These are phyloP conservation scores for Diabrotica balteata DNA, from an alignment of 2,888 invertebrate genomes.

Conservation along the genomic window DNA sequence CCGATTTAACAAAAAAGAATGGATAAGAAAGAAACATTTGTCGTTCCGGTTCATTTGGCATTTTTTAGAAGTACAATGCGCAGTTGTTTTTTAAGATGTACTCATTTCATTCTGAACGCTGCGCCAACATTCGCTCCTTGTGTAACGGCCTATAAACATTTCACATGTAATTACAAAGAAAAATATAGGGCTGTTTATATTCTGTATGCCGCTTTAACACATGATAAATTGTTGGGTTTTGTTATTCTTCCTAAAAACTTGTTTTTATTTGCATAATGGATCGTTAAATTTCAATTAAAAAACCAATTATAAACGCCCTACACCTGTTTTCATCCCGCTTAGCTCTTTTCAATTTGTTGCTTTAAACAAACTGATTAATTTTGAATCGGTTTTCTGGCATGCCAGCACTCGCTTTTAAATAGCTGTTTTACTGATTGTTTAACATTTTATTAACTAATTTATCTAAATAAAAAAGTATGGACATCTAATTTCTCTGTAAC, in stretches of 20 bases:
- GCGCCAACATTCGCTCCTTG: constrained; percentile 6
- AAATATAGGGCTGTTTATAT: background rate
- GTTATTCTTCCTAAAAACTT: constrained; percentile 11
- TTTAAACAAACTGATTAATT: constrained; percentile 6
- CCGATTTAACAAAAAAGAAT: constrained; percentile 16
- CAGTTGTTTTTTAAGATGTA: constrained; percentile 5
- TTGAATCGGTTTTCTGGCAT: background rate
- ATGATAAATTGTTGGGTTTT: constrained; percentile 16
- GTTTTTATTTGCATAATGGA: constrained; percentile 21
- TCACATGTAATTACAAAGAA: constrained; percentile 6
- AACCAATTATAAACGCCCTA: constrained; percentile 23
- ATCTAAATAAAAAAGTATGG: too few species aligned
- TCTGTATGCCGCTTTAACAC: constrained; percentile 1
- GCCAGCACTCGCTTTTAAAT: too few species aligned
- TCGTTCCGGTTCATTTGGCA: constrained; percentile 19
- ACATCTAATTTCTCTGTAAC: too few species aligned
- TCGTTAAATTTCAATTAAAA: constrained; percentile 24
- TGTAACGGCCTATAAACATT: constrained; percentile 5
- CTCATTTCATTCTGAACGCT: constrained; percentile 1
- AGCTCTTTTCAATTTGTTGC: constrained; percentile 12
- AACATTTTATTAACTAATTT: too few species aligned
- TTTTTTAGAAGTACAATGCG: constrained; percentile 11
- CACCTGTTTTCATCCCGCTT: constrained; percentile 18
- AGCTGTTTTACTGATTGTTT: too few species aligned
- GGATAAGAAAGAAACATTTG: constrained; percentile 19